phyloP scores from a whole-genome alignment of 2,888 invertebrate species.

The Platycheirus albimanus region DNA sequence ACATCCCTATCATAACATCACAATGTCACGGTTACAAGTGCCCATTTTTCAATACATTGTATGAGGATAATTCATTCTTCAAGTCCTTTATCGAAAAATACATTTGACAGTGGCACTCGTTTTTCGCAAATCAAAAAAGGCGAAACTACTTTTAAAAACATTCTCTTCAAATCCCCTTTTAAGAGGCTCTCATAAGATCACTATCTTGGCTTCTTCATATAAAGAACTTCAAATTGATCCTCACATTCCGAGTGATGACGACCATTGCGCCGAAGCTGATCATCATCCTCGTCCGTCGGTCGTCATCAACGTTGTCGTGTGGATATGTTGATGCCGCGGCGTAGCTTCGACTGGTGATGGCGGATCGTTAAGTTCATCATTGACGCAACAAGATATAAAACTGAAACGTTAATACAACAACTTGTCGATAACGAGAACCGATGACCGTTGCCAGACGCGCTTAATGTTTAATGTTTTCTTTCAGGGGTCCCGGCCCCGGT shows the following conservation, averaged over 20 bases:
- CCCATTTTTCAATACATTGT: slow-evolving; percentile 18
- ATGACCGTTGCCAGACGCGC: slow-evolving; percentile 13
- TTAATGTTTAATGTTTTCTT: not conserved
- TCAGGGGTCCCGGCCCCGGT: not conserved
- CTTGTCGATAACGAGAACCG: slow-evolving; percentile 35
- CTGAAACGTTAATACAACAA: slow-evolving; percentile 37
- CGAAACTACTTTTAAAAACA: slow-evolving; percentile 11
- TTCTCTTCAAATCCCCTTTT: slow-evolving; percentile 33
- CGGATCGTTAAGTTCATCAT: slow-evolving; percentile 54
- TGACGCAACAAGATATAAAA: slow-evolving; percentile 43
- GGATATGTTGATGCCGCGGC: not conserved
- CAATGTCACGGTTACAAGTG: not conserved
- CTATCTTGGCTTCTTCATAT: slow-evolving; percentile 31
- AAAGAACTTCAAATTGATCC: slow-evolving; percentile 33
- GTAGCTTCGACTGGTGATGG: no score
- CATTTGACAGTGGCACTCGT: slow-evolving; percentile 51
- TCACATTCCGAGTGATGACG: slow-evolving; percentile 16
- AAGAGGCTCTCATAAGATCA: slow-evolving; percentile 45
- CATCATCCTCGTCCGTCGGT: not conserved
- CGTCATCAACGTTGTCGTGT: not conserved
- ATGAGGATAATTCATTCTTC: slow-evolving; percentile 11
- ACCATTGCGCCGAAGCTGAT: slow-evolving; percentile 18
- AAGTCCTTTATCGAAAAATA: slow-evolving; percentile 27
- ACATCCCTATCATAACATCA: not conserved
- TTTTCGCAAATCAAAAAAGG: slow-evolving; percentile 8